Base-by-base conservation (phyloP, 2,113 vertebrate genomes). In the Podocnemis expansa region DNA sequence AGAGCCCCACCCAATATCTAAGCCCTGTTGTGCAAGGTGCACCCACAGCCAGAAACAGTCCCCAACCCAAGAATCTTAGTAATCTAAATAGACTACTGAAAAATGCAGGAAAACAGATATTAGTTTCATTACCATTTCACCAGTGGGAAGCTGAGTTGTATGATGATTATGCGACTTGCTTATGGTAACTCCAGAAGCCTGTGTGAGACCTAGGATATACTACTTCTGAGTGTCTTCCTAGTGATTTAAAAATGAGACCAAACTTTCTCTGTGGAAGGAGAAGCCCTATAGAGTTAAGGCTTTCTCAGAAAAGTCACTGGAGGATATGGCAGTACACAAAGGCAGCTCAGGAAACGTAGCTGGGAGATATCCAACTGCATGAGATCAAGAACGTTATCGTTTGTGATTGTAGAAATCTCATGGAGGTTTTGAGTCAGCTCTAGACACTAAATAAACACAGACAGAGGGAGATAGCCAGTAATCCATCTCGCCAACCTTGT, bases 401-500 rank as follows among this genome's bases (percentile, higher is more conserved):
- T 51, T 34, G 16, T 43, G 41, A 93, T 22, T 6, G 7, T 14
- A 90, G 93, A 90, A 52, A 43, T 76, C 14, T 5, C n/a, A 63
- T 80, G 55, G 41, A 90, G 34, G 6, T 17, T 45, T 80, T 76
- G 31, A 82, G 76, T 5, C 31, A 56, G 47, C 38, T 6, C 25
- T 41, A 11, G 0, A 0, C 47, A 87, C 27, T 11, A 78, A 43
- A n/a, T 41, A 45, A 51, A 43, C 51, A 47, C 58, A 34, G 22
- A 73, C 13, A 88, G 43, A 19, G 47, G 81, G 73, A 43, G 54
- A 75, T 78, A 87, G 19, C n/a, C 19, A 82, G 31, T 88, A 84
- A 80, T 75, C 31, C n/a, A 85, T 75, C 76, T 96, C 70, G 80
- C 78, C 88, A 96, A 94, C 83, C 85, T 88, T 91, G 38, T 87